These are phyloP conservation scores for Ceyx erithaca DNA, from an alignment of 2,797 vertebrate species.

Conservation along the genomic window DNA sequence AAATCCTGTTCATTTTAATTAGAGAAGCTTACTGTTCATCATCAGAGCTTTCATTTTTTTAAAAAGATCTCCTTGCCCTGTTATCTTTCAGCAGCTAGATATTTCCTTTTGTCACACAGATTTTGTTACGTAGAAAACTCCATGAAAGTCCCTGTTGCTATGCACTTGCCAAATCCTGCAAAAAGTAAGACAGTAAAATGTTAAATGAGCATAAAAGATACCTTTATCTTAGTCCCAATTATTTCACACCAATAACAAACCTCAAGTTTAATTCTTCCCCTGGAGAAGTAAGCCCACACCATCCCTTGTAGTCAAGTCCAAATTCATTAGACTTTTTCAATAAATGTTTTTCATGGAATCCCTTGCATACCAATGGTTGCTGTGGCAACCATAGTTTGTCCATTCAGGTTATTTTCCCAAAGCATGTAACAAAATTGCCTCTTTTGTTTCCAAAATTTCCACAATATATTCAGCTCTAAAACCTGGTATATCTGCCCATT, in stretches of 20 bases:
- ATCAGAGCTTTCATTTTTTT: not conserved
- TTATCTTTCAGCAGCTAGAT: not conserved
- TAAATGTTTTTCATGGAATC: not conserved
- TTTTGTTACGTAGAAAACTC: not conserved
- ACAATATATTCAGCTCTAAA: not conserved
- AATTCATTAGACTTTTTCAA: conserved; percentile 33
- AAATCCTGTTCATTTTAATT: not conserved
- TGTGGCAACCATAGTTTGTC: not conserved
- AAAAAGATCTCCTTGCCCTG: not conserved
- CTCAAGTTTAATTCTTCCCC: not conserved
- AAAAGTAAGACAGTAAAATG: not conserved
- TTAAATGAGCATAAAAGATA: not conserved
- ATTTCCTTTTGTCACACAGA: not conserved
- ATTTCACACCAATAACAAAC: not conserved
- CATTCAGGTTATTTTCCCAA: conserved; percentile 14
- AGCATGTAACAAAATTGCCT: not conserved
- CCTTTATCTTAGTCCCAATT: not conserved
- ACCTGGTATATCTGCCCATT: not conserved
- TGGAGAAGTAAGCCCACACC: not conserved
- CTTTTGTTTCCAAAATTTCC: not conserved
- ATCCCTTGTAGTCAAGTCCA: not conserved
- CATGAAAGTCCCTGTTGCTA: not conserved
- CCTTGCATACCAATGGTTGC: conserved; percentile 13
- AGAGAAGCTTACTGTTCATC: not conserved
- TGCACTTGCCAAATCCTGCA: not conserved